Percentiles rank a stretch among this genome's conserved stretches.
These are phyloP conservation scores for Aleiodes sp. DNA, from an alignment of 1,140 invertebrate species.

Conservation along the genomic window DNA sequence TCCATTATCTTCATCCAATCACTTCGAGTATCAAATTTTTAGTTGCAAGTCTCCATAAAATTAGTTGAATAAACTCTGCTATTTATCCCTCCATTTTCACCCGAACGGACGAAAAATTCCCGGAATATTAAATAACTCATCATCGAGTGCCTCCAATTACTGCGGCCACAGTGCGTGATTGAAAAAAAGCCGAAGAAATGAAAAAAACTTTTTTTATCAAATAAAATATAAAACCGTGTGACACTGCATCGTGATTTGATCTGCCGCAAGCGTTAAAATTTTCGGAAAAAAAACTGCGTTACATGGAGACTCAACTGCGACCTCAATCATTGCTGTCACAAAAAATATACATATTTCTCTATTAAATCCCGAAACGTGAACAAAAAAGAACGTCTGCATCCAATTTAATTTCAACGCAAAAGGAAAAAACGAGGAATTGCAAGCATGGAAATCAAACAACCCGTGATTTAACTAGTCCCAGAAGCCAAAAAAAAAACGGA, in stretches of 20 bases:
- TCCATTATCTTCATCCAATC: too few relatives aligned
- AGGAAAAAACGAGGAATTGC: background rate
- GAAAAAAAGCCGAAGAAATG: background rate
- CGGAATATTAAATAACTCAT: too few relatives aligned
- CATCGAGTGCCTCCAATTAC: too few relatives aligned
- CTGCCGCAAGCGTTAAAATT: background rate
- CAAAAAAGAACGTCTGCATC: background rate
- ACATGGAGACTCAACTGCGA: background rate
- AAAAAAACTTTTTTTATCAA: background rate
- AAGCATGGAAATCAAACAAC: too few relatives aligned
- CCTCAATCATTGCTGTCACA: constrained; percentile 8
- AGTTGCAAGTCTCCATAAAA: too few relatives aligned
- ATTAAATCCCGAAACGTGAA: constrained; percentile 11
- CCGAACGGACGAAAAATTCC: too few relatives aligned
- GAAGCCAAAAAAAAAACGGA: too few relatives aligned
- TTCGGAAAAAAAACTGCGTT: background rate
- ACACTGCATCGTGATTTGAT: background rate
- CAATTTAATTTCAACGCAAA: constrained; percentile 11
- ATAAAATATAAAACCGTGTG: background rate
- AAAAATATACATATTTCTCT: constrained; percentile 24
- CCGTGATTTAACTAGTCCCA: too few relatives aligned
- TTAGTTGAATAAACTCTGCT: too few relatives aligned
- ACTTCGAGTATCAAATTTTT: too few relatives aligned
- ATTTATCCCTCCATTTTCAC: too few relatives aligned
- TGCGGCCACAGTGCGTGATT: background rate